phyloP scores from a whole-genome alignment of 2,113 vertebrate species.

The Hucho hucho region DNA sequence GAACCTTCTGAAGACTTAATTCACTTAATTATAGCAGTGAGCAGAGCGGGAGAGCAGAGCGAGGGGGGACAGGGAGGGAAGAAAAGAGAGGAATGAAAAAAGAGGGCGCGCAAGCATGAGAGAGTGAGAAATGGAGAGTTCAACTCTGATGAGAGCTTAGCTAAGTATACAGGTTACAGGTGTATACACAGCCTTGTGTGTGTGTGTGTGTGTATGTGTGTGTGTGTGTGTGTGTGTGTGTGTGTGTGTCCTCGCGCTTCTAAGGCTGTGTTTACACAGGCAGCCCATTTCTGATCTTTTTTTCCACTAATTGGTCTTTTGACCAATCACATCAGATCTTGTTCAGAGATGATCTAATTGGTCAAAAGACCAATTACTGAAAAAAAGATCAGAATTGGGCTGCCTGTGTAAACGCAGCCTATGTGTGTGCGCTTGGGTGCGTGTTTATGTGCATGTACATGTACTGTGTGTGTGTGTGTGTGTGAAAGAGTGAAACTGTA shows the following conservation, averaged over 20 bases:
- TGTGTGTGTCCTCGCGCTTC: not conserved
- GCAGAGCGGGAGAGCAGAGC: conserved; percentile 22
- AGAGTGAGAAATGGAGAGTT: not conserved
- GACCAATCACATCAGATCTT: no score
- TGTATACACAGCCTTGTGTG: conserved; percentile 39
- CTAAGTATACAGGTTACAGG: conserved; percentile 37
- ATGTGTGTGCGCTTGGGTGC: not conserved
- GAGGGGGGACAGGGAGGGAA: not conserved
- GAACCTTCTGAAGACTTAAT: conserved; percentile 78
- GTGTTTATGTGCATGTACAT: not conserved
- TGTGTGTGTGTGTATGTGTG: not conserved
- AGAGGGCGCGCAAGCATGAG: not conserved
- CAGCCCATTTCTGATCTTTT: no score
- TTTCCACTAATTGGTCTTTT: no score
- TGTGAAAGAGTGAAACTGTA: not conserved
- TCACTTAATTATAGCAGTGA: conserved; percentile 77
- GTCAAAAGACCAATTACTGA: no score
- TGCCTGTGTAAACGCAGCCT: no score
- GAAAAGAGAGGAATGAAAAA: not conserved
- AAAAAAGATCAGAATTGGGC: no score
- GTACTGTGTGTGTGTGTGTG: not conserved
- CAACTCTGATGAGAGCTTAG: not conserved
- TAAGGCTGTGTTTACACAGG: no score
- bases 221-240: not conserved
- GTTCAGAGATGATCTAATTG: no score